Evolutionary conservation across 2,113 vertebrate species (phyloP), one percentile per base, ranked within the genome.

Genomic region (Psophia crepitans): DNA sequence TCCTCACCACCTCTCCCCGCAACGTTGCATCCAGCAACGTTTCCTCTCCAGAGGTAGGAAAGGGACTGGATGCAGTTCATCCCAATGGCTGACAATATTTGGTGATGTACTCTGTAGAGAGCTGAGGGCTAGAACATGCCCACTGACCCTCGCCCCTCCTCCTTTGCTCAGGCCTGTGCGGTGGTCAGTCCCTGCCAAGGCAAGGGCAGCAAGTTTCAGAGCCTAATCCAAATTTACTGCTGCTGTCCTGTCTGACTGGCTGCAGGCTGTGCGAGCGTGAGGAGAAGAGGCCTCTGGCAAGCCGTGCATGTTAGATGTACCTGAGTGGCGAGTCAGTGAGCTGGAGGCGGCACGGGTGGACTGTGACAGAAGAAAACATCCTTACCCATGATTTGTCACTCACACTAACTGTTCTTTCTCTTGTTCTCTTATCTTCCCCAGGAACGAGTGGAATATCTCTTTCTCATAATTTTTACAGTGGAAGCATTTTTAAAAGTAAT

Each of bases 391-490:
- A 3, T 80, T 70, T 83, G 35, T 54, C 44, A 9, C 28, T 71
- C 39, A 5, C 8, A 1, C 87, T 97, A 96, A 98, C 85, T 20
- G 2, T 74, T 68, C 43, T 87, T 37, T 94, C 89, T 97, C 51
- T 87, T 95, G 84, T 93, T 97, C 66, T 97, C 68, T 96, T 96
- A 2, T 97, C 93, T 97, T 85, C 96, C 96, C 61, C 97, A 99
- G 99, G 99, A 99, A 98, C 99, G 99, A 84, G 99, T 99, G 98
- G 99, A 99, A 98, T 99, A 99, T 98, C 99, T 99, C 98, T 99
- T 99, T 98, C 99, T 99, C 98, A 99, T 99, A 98, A 99, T 99
- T 98, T 99, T 99, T 98, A 99, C 99, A 73, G 99, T 99, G 98
- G 99, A 99, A 98, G 99, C 99, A 86, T 99, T 99, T 98, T 98